These are phyloP conservation scores for Meghimatium bilineatum DNA, from an alignment of 2,888 invertebrate species.

Conservation along the genomic window DNA sequence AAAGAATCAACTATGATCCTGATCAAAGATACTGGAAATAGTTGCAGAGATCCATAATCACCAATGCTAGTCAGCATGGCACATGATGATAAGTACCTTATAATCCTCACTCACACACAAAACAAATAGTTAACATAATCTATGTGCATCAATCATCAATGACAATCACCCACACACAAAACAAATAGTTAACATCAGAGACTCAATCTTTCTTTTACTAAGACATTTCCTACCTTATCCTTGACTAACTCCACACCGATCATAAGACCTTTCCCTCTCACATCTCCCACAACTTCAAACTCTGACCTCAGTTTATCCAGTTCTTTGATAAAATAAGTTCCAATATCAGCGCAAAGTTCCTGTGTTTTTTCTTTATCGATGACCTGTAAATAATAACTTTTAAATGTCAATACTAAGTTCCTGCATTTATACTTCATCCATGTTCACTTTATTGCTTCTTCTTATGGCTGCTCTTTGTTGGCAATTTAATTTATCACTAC, in stretches of 20 bases:
- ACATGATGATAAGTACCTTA: no score
- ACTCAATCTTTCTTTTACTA: neutral
- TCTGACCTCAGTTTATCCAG: slow-evolving; percentile 83
- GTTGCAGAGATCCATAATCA: no score
- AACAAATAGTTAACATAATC: no score
- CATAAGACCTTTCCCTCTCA: slow-evolving; percentile 97
- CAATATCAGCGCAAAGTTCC: slow-evolving; percentile 84
- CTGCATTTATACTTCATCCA: no score
- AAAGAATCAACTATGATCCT: no score
- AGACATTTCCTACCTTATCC: slow-evolving; percentile 70
- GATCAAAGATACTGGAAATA: no score
- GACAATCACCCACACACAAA: neutral
- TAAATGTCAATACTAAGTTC: neutral
- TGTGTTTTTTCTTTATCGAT: slow-evolving; percentile 78
- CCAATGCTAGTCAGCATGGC: no score
- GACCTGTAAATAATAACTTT: slow-evolving; percentile 80
- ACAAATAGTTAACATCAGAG: neutral
- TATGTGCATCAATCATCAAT: no score
- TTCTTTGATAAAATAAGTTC: slow-evolving; percentile 88
- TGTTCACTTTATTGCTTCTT: no score
- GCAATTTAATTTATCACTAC: no score
- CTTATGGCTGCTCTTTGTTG: no score
- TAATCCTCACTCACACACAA: no score
- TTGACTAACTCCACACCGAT: slow-evolving; percentile 92
- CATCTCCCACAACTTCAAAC: slow-evolving; percentile 88